Percentiles rank a stretch among this genome's conserved stretches.
phyloP scores from a whole-genome alignment of 2,797 vertebrate species.

The Molossus molossus region DNA sequence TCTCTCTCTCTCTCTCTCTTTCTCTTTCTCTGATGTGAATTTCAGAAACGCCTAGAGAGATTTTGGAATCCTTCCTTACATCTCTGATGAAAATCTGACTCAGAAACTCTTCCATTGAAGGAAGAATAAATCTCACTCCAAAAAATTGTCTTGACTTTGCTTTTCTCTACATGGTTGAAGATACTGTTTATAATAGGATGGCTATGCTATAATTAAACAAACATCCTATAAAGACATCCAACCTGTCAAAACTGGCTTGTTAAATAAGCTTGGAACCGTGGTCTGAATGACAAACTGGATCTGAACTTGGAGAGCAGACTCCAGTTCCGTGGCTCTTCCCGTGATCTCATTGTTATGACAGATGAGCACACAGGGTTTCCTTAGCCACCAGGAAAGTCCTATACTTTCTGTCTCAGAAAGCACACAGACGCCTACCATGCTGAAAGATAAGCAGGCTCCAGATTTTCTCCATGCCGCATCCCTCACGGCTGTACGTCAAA shows the following conservation, averaged over 20 bases:
- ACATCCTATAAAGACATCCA: constrained; percentile 80
- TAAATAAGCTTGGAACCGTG: constrained; percentile 76
- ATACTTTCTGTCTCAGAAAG: constrained; percentile 62
- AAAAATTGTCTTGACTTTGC: constrained; percentile 44
- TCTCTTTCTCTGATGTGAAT: neutral
- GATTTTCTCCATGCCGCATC: constrained; percentile 5
- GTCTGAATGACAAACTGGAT: constrained; percentile 78
- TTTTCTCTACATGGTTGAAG: constrained; percentile 74
- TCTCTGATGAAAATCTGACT: constrained; percentile 38
- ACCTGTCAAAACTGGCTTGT: constrained; percentile 83
- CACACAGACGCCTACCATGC: constrained; percentile 58
- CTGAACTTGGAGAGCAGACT: constrained; percentile 75
- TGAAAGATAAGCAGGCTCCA: constrained; percentile 55
- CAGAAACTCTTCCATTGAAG: constrained; percentile 61
- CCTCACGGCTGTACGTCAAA: neutral
- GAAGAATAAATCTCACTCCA: neutral
- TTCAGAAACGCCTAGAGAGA: neutral
- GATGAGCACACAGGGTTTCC: constrained; percentile 71
- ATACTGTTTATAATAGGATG: constrained; percentile 46
- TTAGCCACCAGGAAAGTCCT: constrained; percentile 63
- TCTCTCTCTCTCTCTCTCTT: neutral
- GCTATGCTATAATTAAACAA: constrained; percentile 71
- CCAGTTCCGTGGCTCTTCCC: constrained; percentile 75
- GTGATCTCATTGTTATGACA: constrained; percentile 73
- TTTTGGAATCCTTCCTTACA: neutral